A percentile compares a stretch with the other conserved stretches of the same genome.
phyloP scores from a whole-genome alignment of 2,113 vertebrate species.

The Brachypodius melanocephalos region DNA sequence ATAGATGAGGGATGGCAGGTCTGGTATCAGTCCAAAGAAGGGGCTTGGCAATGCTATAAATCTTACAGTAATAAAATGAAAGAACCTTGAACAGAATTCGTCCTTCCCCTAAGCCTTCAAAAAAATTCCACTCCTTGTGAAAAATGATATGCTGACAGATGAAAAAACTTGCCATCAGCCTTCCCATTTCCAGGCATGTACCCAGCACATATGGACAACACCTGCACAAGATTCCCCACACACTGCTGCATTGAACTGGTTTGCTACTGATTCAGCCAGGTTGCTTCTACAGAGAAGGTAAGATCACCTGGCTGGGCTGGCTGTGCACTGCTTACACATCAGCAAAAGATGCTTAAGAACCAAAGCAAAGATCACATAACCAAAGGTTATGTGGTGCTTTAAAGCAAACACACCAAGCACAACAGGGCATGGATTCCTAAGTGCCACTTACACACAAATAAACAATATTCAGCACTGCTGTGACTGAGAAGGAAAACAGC shows the following conservation, averaged over 20 bases:
- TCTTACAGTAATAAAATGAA: constrained; percentile 36
- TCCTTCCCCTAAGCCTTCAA: constrained; percentile 40
- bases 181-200: constrained; percentile 19
- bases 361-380: background rate
- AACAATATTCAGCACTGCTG: constrained; percentile 10
- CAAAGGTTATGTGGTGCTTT: background rate
- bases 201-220: constrained; percentile 43
- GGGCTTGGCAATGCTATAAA: constrained; percentile 35
- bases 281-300: background rate
- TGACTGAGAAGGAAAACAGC: background rate
- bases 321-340: background rate
- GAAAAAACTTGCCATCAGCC: constrained; percentile 13
- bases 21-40: constrained; percentile 31
- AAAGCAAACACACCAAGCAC: background rate
- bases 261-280: background rate
- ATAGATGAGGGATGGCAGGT: constrained; percentile 4
- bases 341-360: background rate
- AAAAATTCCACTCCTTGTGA: constrained; percentile 48
- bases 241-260: background rate
- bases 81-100: constrained; percentile 24
- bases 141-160: constrained; percentile 43
- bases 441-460: background rate
- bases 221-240: background rate
- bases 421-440: background rate
- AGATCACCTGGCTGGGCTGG: background rate